Evolutionary conservation across 2,888 invertebrate species (phyloP).

Genomic region (Nemoura dubitans): DNA sequence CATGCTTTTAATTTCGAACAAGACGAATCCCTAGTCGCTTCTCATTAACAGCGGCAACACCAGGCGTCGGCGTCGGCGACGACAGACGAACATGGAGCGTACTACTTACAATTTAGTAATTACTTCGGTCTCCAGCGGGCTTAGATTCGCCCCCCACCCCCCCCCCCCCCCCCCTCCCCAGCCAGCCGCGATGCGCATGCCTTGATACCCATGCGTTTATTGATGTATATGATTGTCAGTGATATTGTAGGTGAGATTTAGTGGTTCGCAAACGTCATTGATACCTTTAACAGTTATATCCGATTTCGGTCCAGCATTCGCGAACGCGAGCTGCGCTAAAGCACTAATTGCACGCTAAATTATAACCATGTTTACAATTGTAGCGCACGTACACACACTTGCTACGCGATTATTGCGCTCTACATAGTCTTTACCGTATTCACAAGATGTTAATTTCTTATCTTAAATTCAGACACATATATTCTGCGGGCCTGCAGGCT

Average conservation of each 20-base stretch:
- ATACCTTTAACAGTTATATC: neutral
- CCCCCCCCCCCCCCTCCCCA: neutral
- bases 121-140: neutral
- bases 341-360: too few relatives aligned
- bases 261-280: neutral
- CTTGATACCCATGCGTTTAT: neutral
- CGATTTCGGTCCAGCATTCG: neutral
- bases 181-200: neutral
- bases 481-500: neutral
- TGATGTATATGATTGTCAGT: neutral
- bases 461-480: neutral
- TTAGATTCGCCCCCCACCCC: neutral
- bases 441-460: neutral
- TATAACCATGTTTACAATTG: too few relatives aligned
- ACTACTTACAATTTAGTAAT: slow-evolving; percentile 3
- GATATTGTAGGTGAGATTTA: neutral
- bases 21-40: neutral
- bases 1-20: neutral
- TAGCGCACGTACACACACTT: too few relatives aligned
- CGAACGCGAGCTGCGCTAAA: neutral
- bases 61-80: neutral
- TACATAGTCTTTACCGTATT: neutral
- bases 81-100: neutral
- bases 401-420: neutral
- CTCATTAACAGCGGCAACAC: neutral